Evolutionary conservation across 2,113 vertebrate genomes (phyloP).

Genomic region (Turdus rufiventris): DNA sequence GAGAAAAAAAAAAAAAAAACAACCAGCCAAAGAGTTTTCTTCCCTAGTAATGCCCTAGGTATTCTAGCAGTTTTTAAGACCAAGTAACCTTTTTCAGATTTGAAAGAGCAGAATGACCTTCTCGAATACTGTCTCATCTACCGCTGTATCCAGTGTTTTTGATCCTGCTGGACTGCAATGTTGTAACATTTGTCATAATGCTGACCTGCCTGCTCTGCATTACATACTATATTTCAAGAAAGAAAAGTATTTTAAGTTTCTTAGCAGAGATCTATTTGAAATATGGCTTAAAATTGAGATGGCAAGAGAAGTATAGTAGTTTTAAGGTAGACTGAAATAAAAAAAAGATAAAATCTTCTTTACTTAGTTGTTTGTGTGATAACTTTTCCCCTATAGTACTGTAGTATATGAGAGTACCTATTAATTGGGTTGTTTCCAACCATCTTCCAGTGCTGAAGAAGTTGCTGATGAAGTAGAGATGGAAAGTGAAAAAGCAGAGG

Average conservation of each 20-base stretch:
- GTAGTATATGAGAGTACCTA: neutral
- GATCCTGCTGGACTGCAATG: neutral
- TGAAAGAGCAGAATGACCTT: neutral
- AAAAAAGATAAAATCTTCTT: neutral
- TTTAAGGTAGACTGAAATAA: neutral
- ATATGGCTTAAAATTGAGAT: neutral
- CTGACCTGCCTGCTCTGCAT: neutral
- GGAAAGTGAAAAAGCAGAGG: constrained; percentile 82
- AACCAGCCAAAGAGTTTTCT: neutral
- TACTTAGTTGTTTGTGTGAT: neutral
- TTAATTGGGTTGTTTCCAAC: neutral
- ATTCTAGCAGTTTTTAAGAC: neutral
- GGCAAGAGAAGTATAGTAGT: neutral
- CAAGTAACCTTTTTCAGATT: neutral
- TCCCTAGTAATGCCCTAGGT: neutral
- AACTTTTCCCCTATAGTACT: neutral
- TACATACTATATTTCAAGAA: neutral
- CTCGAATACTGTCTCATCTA: neutral
- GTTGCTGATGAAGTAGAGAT: constrained; percentile 75
- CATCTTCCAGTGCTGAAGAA: constrained; percentile 49
- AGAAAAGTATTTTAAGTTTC: neutral
- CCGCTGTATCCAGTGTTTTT: neutral
- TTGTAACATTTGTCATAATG: neutral
- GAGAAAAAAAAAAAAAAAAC: neutral
- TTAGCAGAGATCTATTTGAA: neutral